Evolutionary conservation across 2,888 invertebrate genomes (phyloP).

Genomic region (Polyommatus icarus): DNA sequence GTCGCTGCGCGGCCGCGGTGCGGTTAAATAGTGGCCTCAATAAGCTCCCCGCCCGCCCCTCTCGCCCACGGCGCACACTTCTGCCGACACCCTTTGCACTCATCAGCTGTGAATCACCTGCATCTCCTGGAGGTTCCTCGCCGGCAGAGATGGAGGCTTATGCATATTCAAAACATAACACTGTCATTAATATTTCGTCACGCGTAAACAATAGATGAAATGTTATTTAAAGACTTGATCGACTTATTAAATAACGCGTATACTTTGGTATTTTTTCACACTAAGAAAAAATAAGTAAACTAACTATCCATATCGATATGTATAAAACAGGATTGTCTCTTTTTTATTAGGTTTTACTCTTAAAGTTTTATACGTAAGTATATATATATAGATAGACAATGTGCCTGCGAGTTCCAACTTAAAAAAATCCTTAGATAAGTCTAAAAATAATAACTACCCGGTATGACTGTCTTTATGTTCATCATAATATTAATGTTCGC

Average conservation of each 20-base stretch:
- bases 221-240: not conserved
- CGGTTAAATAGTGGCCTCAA: conserved; percentile 81
- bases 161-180: conserved; percentile 19
- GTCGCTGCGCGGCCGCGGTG: conserved; percentile 77
- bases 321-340: no score
- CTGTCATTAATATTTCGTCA: conserved; percentile 4
- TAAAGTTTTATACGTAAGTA: no score
- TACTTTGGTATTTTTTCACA: not conserved
- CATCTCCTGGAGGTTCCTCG: conserved; percentile 43
- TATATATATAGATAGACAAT: no score
- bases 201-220: conserved; percentile 8
- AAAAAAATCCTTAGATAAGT: no score
- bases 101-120: conserved; percentile 72
- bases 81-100: conserved; percentile 73
- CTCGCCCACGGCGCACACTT: conserved; percentile 75
- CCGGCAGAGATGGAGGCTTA: conserved; percentile 20
- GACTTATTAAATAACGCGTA: not conserved
- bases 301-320: no score
- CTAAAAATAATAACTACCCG: no score
- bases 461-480: no score
- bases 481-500: no score
- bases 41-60: conserved; percentile 77
- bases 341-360: no score
- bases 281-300: no score
- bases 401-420: no score